These are phyloP conservation scores for Myopa tessellatipennis DNA, from an alignment of 2,888 invertebrate species.

Conservation along the genomic window DNA sequence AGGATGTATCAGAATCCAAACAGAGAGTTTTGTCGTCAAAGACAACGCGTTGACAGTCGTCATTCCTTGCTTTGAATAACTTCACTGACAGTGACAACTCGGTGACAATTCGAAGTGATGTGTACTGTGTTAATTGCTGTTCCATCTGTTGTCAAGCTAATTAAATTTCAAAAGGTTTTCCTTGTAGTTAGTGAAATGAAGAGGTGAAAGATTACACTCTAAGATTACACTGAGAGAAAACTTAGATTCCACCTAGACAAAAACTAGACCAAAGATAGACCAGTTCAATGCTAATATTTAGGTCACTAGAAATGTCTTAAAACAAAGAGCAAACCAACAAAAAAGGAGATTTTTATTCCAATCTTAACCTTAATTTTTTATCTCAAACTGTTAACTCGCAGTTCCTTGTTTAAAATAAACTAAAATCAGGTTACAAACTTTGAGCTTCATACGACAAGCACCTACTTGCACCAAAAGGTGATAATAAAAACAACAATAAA, in stretches of 20 bases:
- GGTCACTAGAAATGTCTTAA: not conserved
- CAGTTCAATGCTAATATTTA: not conserved
- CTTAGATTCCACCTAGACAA: too few species aligned
- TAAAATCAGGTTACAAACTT: too few species aligned
- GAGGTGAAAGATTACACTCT: not conserved
- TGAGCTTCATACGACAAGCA: too few species aligned
- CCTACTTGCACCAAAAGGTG: too few species aligned
- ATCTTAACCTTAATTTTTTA: too few species aligned
- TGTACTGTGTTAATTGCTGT: not conserved
- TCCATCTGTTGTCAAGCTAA: not conserved
- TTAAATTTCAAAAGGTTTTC: not conserved
- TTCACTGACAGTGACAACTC: slow-evolving; percentile 7
- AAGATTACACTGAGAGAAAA: too few species aligned
- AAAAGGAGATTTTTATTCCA: too few species aligned
- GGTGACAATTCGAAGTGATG: not conserved
- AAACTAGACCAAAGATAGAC: not conserved
- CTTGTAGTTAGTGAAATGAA: not conserved
- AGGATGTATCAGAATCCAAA: too few species aligned
- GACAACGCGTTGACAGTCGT: slow-evolving; percentile 33
- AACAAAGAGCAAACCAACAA: too few species aligned
- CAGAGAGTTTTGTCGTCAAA: slow-evolving; percentile 17
- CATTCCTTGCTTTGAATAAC: slow-evolving; percentile 27
- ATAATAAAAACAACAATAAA: too few species aligned
- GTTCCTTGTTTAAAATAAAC: too few species aligned
- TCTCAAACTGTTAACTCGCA: too few species aligned